A percentile compares a stretch with the other conserved stretches of the same genome.
Evolutionary conservation across 2,888 invertebrate genomes (phyloP).

Genomic region (Eupithecia subfuscata): DNA sequence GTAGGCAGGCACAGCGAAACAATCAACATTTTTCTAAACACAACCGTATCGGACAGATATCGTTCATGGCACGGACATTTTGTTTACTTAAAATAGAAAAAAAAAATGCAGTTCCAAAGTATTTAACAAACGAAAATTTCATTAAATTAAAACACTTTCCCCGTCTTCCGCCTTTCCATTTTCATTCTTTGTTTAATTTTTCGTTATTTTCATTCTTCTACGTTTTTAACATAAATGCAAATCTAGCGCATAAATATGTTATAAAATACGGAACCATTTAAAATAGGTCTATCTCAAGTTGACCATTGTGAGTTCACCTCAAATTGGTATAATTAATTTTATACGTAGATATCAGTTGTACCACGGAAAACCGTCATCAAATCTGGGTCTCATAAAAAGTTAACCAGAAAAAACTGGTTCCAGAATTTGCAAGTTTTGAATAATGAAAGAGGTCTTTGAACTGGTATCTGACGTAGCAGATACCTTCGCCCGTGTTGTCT

Average conservation of each 20-base stretch:
- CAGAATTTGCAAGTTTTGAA: slow-evolving; percentile 17
- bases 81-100: no score
- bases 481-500: slow-evolving; percentile 7
- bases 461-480: slow-evolving; percentile 15
- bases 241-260: no score
- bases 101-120: background rate
- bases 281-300: no score
- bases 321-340: no score
- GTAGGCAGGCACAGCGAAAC: background rate
- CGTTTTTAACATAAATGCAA: no score
- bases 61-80: no score
- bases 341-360: background rate
- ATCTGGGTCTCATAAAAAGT: background rate
- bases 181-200: background rate
- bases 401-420: slow-evolving; percentile 3
- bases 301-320: no score
- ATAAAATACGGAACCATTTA: no score
- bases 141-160: background rate
- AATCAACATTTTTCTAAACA: background rate
- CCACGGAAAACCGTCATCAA: background rate
- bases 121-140: no score
- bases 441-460: slow-evolving; percentile 19
- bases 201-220: no score
- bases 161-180: background rate
- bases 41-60: background rate